Conservation (phyloP, 2,888 invertebrate species). For the Drosophila sordidula region DNA sequence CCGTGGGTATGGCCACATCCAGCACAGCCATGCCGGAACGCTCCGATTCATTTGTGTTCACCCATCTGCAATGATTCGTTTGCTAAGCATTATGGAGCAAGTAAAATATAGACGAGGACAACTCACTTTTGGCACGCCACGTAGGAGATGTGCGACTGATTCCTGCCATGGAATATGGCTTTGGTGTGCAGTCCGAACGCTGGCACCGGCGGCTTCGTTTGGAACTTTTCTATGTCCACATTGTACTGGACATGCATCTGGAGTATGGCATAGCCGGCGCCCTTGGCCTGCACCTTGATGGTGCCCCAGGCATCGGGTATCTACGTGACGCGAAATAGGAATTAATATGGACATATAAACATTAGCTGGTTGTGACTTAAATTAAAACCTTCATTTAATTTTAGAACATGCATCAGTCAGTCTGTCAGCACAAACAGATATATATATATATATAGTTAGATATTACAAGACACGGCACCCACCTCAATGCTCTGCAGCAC, state of each 20-base stretch:
- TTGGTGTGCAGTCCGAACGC: constrained; percentile 92
- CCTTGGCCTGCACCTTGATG: constrained; percentile 95
- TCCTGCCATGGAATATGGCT: constrained; percentile 93
- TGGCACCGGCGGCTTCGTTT: constrained; percentile 92
- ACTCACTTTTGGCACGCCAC: constrained; percentile 93
- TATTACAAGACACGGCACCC: constrained; percentile 33
- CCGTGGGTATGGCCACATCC: constrained; percentile 94
- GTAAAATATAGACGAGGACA: too few relatives aligned
- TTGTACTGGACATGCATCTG: constrained; percentile 97
- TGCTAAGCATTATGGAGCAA: too few relatives aligned
- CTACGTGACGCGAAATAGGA: constrained; percentile 83
- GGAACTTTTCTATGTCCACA: constrained; percentile 93
- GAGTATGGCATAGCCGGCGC: constrained; percentile 96
- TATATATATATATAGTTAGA: neutral
- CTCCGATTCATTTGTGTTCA: constrained; percentile 90
- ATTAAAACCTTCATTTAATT: too few relatives aligned
- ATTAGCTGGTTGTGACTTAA: too few relatives aligned
- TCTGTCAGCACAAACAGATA: too few relatives aligned
- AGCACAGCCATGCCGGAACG: constrained; percentile 95
- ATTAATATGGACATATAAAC: too few relatives aligned
- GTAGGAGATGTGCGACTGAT: constrained; percentile 96
- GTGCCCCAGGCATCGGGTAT: constrained; percentile 98
- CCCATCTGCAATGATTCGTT: constrained; percentile 88
- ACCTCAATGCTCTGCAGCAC: constrained; percentile 92
- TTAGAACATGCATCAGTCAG: too few relatives aligned